phyloP scores from a whole-genome alignment of 2,113 vertebrate species.

The Aphyosemion australe region DNA sequence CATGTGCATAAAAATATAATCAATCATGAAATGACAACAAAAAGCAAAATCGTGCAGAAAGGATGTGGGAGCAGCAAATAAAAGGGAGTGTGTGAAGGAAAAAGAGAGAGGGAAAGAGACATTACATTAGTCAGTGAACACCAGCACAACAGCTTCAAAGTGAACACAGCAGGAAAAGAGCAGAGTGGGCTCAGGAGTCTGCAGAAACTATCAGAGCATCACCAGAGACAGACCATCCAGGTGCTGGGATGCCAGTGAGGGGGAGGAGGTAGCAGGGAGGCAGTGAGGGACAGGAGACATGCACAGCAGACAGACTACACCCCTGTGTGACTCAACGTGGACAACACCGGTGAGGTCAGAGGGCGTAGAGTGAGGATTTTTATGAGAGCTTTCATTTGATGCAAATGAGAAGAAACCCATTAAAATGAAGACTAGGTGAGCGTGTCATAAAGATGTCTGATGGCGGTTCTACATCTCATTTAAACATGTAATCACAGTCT shows the following conservation, averaged over 20 bases:
- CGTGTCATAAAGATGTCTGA: too few species aligned
- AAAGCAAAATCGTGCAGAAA: constrained; percentile 37
- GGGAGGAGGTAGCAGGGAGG: constrained; percentile 14
- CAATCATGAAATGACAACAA: constrained; percentile 37
- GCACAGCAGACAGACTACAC: constrained; percentile 22
- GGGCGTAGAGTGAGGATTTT: neutral
- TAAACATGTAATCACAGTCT: too few species aligned
- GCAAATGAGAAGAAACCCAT: neutral
- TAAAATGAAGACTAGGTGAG: too few species aligned
- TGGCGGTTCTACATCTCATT: too few species aligned
- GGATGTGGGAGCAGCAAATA: constrained; percentile 22
- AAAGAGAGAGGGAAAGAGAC: constrained; percentile 58
- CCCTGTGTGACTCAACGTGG: neutral
- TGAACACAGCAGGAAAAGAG: constrained; percentile 57
- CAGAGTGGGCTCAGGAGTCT: constrained; percentile 13
- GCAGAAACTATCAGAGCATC: constrained; percentile 48
- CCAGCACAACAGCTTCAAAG: constrained; percentile 52
- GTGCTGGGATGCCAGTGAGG: constrained; percentile 40
- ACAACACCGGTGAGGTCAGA: neutral
- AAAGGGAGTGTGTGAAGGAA: constrained; percentile 45
- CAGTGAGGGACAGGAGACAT: constrained; percentile 40
- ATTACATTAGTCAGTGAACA: constrained; percentile 67
- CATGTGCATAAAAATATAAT: constrained; percentile 14
- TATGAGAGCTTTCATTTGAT: neutral
- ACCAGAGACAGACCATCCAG: constrained; percentile 21